phyloP scores from a whole-genome alignment of 2,113 vertebrate genomes.

The Ibidorhyncha struthersii region DNA sequence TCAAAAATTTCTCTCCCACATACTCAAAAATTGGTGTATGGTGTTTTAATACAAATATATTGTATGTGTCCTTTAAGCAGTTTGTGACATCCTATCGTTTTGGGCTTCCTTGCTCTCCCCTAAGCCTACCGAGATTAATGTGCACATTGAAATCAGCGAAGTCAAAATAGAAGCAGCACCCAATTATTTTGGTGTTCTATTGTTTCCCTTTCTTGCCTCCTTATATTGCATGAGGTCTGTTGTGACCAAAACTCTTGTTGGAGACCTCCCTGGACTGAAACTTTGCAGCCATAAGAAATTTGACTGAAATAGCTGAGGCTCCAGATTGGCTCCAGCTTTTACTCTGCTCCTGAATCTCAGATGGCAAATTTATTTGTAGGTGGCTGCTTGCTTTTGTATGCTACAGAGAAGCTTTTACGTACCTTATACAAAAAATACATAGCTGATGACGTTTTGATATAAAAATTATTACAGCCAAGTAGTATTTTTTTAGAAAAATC shows the following conservation, averaged over 20 bases:
- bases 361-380: background rate
- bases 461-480: background rate
- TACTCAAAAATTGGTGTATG: background rate
- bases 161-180: background rate
- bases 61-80: background rate
- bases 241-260: background rate
- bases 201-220: background rate
- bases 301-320: background rate
- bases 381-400: background rate
- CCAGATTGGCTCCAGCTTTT: background rate
- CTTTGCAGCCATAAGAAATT: background rate
- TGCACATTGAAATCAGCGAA: background rate
- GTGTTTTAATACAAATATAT: accelerated
- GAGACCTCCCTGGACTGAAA: background rate
- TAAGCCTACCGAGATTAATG: background rate
- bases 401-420: background rate
- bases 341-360: background rate
- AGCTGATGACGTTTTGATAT: background rate
- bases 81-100: background rate
- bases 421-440: background rate
- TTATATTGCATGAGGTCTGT: background rate
- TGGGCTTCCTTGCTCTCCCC: background rate
- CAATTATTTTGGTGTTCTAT: background rate
- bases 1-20: background rate
- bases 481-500: background rate